Conservation (phyloP, 2,113 vertebrate species). For the Patagioenas fasciata region DNA sequence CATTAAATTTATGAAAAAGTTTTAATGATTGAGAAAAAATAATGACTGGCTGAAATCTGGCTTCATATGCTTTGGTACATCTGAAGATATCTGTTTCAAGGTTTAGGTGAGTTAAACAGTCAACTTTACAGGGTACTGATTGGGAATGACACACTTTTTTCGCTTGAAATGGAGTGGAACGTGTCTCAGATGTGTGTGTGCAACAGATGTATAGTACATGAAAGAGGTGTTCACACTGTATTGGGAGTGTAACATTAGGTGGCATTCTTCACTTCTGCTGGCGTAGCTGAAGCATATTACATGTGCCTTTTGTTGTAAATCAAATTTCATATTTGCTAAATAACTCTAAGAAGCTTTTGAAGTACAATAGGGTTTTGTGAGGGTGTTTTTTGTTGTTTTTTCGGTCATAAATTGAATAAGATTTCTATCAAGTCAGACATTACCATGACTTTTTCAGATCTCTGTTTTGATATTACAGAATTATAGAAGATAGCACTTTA, state of each 20-base stretch:
- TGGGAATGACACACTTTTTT: fast-evolving
- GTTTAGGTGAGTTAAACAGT: not conserved
- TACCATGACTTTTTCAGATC: not conserved
- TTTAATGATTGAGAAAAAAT: not conserved
- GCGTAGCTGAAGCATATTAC: not conserved
- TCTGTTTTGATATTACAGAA: not conserved
- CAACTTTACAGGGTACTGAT: not conserved
- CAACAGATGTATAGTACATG: not conserved
- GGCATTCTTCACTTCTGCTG: not conserved
- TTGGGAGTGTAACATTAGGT: not conserved
- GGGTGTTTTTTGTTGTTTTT: not conserved
- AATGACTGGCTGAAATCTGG: not conserved
- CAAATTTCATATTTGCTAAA: not conserved
- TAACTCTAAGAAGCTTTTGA: not conserved
- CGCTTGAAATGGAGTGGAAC: not conserved
- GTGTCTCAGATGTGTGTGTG: not conserved
- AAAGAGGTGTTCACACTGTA: not conserved
- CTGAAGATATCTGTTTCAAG: not conserved
- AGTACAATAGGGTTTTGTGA: not conserved
- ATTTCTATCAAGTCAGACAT: not conserved
- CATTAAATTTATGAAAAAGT: not conserved
- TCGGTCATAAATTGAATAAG: not conserved
- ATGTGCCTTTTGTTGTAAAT: not conserved
- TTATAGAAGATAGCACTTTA: not conserved
- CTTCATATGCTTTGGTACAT: not conserved